These are phyloP conservation scores for Propithecus coquereli DNA, from an alignment of 2,113 vertebrate genomes.

Conservation along the genomic window DNA sequence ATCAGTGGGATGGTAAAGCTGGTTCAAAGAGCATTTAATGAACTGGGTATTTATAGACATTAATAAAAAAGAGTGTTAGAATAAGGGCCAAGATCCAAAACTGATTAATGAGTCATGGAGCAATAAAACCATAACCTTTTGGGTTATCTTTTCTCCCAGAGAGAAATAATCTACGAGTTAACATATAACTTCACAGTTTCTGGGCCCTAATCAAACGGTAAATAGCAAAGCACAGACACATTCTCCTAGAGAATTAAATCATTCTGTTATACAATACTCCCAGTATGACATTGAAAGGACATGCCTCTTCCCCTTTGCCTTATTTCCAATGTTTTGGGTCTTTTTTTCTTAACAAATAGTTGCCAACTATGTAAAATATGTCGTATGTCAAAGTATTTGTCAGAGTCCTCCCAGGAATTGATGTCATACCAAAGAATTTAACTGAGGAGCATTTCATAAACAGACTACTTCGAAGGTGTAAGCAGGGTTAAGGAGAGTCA, in stretches of 20 bases:
- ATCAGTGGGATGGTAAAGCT: neutral
- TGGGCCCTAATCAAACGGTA: conserved; percentile 43
- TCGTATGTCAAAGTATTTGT: neutral
- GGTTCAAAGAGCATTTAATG: conserved; percentile 30
- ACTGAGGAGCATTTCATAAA: neutral
- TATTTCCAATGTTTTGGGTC: conserved; percentile 28
- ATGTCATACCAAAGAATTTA: neutral
- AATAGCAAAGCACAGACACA: conserved; percentile 35
- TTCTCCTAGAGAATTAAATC: conserved; percentile 45
- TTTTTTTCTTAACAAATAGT: conserved; percentile 40
- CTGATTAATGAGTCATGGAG: conserved; percentile 5
- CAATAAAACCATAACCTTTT: conserved; percentile 48
- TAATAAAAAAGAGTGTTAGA: conserved; percentile 36
- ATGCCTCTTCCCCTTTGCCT: neutral
- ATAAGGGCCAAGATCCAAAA: neutral
- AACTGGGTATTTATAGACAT: neutral
- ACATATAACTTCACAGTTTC: conserved; percentile 42
- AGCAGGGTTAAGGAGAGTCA: neutral
- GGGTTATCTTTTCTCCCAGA: conserved; percentile 48
- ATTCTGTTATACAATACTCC: conserved; percentile 6
- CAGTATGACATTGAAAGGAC: neutral
- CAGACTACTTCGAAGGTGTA: neutral
- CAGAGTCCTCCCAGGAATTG: neutral
- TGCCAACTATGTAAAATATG: neutral
- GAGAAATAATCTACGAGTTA: conserved; percentile 63